Conservation (phyloP, 1,140 invertebrate species). For the Trigoniulus corallinus region DNA sequence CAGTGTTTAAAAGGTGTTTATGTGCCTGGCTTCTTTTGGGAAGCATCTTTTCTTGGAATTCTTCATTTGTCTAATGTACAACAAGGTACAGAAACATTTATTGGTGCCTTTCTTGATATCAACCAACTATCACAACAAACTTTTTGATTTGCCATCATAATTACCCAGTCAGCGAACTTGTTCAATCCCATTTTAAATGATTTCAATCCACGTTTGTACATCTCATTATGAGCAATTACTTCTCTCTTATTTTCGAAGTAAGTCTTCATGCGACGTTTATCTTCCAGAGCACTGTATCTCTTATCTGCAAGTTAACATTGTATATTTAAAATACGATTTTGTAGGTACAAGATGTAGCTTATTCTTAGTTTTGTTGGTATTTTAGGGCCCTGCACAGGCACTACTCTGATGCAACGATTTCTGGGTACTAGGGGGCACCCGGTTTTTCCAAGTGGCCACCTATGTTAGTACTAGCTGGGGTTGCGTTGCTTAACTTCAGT, state of each 20-base stretch:
- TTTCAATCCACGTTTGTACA: neutral
- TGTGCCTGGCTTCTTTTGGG: neutral
- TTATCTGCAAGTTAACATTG: too few species aligned
- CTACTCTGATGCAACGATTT: too few species aligned
- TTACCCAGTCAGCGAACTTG: slow-evolving; percentile 3
- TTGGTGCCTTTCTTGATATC: too few species aligned
- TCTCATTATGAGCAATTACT: neutral
- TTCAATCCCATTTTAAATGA: neutral
- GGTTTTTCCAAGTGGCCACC: too few species aligned
- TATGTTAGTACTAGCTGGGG: too few species aligned
- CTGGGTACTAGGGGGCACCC: too few species aligned
- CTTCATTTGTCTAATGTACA: slow-evolving; percentile 6
- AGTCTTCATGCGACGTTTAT: neutral
- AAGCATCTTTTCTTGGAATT: neutral
- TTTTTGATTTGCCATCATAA: too few species aligned
- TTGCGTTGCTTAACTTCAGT: too few species aligned
- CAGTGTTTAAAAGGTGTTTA: neutral
- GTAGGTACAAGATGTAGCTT: neutral
- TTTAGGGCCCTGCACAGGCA: neutral
- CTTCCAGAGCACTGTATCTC: too few species aligned
- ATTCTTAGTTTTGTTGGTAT: neutral
- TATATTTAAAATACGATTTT: neutral
- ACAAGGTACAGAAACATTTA: too few species aligned
- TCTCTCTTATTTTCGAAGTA: neutral
- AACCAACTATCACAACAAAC: too few species aligned